Evolutionary conservation across 2,888 invertebrate genomes (phyloP), one percentile per base, ranked within the genome.

Genomic region (Unio pictorum): DNA sequence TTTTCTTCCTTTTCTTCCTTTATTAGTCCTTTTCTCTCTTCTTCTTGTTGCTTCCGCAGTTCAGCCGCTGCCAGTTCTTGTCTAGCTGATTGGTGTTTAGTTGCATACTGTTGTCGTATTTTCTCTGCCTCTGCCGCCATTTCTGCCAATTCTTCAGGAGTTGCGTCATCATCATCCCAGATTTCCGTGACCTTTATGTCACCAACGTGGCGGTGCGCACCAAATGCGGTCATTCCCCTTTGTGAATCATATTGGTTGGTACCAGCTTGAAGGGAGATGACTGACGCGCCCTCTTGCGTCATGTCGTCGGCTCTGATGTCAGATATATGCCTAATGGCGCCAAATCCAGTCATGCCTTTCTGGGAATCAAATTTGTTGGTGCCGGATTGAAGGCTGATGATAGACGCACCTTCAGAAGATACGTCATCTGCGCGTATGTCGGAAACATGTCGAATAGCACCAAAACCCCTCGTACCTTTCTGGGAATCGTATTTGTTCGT

Each of bases 181-280:
- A 84, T 76, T n/a, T 88, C 87, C 58, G 86, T 89, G 45, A 84
- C 86, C 57, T 84, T 74, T 69, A 89, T 89, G 73, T 89, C 89
- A 54, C 86, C 81, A 59, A 88, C 86, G 76, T 89, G 89, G 20
- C 87, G 77, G 15, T 74, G 74, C n/a, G 83, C 83, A 15, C 86
- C 84, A 28, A 84, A 79, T n/a, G 75, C 68, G 26, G 78, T 76
- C 88, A 89, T 89, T 20, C 89, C 89, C 8, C 83, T 67, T 77
- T 89, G 89, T 55, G 85, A 85, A 58, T 89, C 89, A 28, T 82
- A 83, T 75, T 89, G 88, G 79, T 89, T 89, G 62, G 86, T 85
- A 30, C 89, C 89, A n/a, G 87, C 86, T 75, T 89, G 88, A 11
- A 88, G 80, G 58, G 86, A 81, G 55, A 89, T 85, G 11, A 81